Evolutionary conservation across 2,888 invertebrate species (phyloP).

Genomic region (Steromphala cineraria): DNA sequence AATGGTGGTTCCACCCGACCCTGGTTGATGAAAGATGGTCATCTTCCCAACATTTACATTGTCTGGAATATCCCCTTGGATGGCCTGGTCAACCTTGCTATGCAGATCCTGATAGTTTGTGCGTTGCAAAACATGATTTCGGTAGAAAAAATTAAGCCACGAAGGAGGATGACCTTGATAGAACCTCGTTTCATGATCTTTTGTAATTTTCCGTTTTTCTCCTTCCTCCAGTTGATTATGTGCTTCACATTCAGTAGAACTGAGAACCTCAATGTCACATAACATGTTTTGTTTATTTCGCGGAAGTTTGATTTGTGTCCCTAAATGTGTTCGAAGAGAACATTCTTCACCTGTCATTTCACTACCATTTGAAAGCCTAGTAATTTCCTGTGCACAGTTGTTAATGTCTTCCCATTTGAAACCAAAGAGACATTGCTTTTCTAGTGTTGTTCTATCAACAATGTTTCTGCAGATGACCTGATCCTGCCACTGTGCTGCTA

Average conservation of each 20-base stretch:
- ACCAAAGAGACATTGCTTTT: not conserved
- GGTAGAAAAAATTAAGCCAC: constrained; percentile 42
- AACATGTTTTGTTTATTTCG: not conserved
- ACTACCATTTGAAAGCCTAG: not conserved
- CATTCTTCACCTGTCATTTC: not conserved
- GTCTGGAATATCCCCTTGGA: not conserved
- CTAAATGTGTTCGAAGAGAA: not conserved
- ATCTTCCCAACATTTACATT: constrained; percentile 26
- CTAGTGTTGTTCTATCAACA: not conserved
- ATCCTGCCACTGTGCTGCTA: not conserved
- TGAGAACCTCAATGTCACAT: constrained; percentile 29
- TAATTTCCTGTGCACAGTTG: not conserved
- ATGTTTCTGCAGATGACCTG: not conserved
- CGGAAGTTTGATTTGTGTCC: not conserved
- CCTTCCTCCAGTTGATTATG: not conserved
- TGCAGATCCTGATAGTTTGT: not conserved
- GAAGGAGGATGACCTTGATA: constrained; percentile 32
- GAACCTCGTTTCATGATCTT: constrained; percentile 9
- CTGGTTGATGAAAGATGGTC: constrained; percentile 43
- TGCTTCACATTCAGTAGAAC: constrained; percentile 18
- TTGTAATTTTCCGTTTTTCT: not conserved
- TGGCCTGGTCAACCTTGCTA: not conserved
- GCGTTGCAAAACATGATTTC: constrained; percentile 33
- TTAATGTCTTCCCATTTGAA: not conserved
- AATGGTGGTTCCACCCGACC: constrained; percentile 44